A percentile compares a stretch with the other conserved stretches of the same genome.
Conservation (phyloP, 2,888 invertebrate species). For the Iselma pallidipennis region DNA sequence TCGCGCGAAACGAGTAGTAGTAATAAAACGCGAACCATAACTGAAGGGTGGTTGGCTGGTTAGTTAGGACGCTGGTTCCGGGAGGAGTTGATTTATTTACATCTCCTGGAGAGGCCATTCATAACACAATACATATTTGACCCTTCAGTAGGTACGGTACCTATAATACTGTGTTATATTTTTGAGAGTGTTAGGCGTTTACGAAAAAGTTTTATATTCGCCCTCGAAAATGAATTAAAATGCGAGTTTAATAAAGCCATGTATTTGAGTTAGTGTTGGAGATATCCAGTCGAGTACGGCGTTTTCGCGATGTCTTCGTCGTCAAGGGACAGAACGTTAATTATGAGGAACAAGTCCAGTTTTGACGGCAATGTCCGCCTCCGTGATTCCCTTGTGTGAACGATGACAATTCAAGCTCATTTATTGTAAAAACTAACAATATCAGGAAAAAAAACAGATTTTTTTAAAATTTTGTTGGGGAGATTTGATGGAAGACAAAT, state of each 20-base stretch:
- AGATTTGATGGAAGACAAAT: background rate
- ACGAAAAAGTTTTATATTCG: conserved; percentile 16
- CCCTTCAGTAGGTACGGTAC: conserved; percentile 30
- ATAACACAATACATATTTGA: conserved; percentile 41
- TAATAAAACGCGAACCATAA: conserved; percentile 7
- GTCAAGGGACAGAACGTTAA: conserved; percentile 62
- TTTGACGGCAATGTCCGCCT: conserved; percentile 46
- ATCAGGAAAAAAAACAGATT: background rate
- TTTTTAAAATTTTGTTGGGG: too few relatives aligned
- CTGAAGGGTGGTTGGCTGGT: conserved; percentile 6
- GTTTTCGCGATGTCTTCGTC: conserved; percentile 44
- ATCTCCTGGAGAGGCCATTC: conserved; percentile 37
- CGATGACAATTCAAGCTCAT: background rate
- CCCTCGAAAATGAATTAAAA: conserved; percentile 51
- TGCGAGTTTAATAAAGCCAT: conserved; percentile 51
- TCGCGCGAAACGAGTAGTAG: conserved; percentile 20
- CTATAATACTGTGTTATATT: conserved; percentile 30
- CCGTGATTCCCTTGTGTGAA: background rate
- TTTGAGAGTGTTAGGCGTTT: conserved; percentile 35
- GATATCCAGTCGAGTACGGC: conserved; percentile 32
- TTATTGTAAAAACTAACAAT: background rate
- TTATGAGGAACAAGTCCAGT: conserved; percentile 66
- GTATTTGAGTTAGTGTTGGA: conserved; percentile 47
- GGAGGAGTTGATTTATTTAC: conserved; percentile 37
- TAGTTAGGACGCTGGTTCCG: conserved; percentile 27